These are phyloP conservation scores for Brachystomella parvula DNA, from an alignment of 1,140 invertebrate species.

Conservation along the genomic window DNA sequence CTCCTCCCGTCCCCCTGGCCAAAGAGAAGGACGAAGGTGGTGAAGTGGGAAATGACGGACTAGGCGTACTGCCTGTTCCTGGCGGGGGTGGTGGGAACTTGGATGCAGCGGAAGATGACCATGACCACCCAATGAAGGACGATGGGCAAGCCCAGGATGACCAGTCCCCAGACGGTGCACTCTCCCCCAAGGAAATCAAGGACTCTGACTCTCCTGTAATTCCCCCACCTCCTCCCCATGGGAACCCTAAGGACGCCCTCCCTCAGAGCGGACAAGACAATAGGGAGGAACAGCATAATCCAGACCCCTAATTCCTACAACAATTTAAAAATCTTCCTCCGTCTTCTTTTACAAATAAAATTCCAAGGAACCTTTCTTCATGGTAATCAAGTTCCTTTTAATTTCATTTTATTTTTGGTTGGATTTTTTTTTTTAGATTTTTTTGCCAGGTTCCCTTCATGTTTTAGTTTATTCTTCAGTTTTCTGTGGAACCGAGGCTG, in stretches of 20 bases:
- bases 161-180: constrained; percentile 34
- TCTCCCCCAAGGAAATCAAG: constrained; percentile 23
- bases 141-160: constrained; percentile 35
- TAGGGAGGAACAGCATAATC: constrained; percentile 30
- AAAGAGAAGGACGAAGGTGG: neutral
- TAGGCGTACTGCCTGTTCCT: constrained; percentile 28
- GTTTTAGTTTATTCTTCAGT: too few species aligned
- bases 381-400: neutral
- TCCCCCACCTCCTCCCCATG: constrained; percentile 6
- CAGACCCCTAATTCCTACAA: too few species aligned
- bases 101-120: constrained; percentile 35
- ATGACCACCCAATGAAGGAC: constrained; percentile 29
- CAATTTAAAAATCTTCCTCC: too few species aligned
- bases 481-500: too few species aligned
- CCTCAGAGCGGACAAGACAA: constrained; percentile 28
- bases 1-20: too few species aligned
- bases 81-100: constrained; percentile 21
- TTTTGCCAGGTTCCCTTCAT: too few species aligned
- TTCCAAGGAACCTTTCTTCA: neutral
- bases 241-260: neutral
- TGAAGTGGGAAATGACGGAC: too few species aligned
- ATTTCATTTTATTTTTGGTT: neutral
- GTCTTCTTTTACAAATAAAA: too few species aligned
- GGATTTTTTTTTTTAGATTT: neutral
- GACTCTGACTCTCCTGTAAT: neutral